Evolutionary conservation across 2,888 invertebrate species (phyloP), one percentile per base, ranked within the genome.

Genomic region (Drosophila atripex): DNA sequence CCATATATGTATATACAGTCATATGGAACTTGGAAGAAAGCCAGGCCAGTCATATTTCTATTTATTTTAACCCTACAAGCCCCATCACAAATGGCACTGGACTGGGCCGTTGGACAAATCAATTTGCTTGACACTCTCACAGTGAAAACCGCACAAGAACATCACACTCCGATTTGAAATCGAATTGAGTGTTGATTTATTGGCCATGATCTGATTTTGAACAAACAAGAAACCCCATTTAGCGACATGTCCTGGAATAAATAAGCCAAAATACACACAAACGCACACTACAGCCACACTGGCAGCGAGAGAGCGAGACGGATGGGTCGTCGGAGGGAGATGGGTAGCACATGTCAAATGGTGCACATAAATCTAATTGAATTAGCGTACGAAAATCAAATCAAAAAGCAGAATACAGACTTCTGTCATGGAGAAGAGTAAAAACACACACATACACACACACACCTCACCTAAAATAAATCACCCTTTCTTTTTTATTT

Each of bases 141-240:
- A 32, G 32, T 49, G 39, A 80, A 7, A 28, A 28, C 28, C 28
- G 28, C 28, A 28, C 9, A 28, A 28, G 28, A 28, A 28, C 28
- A 28, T 28, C 28, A 28, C 28, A 28, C 28, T 28, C 28, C 28
- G 28, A 28, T 28, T 28, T 28, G 28, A 9, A 80, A 84, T 80
- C 76, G 71, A 75, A 84, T 78, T 61, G 85, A 71, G 78, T 80
- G 78, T 80, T 85, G 79, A 80, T 80, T 80, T 85, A 85, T 80
- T 78, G 78, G 73, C 82, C 78, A 76, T 80, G 85, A 85, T 80
- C 78, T 80, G 85, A 85, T 80, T 84, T 85, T 73, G 78, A 84
- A 64, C 72, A 84, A 79, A 80, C 75, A 79, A 84, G 80, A 77
- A 84, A 75, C 72, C 78, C 75, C 75, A 79, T 84, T 80, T 84